phyloP scores from a whole-genome alignment of 2,888 invertebrate species.

The Gymnoscelis rufifasciata region DNA sequence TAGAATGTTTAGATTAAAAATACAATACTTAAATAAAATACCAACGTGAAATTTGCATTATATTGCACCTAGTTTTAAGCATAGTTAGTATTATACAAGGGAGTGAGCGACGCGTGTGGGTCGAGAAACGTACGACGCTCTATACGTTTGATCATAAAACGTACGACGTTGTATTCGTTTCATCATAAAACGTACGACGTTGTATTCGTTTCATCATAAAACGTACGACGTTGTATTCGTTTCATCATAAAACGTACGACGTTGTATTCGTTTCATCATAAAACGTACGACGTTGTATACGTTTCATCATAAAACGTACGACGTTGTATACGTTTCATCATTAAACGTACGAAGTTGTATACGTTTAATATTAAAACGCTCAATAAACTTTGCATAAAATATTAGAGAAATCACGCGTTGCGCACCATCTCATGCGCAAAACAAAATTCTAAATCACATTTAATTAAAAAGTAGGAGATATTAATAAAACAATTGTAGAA shows the following conservation, averaged over 20 bases:
- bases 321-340: background rate
- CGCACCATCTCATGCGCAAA: constrained; percentile 53
- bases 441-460: constrained; percentile 77
- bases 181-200: background rate
- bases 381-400: background rate
- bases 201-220: background rate
- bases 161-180: background rate
- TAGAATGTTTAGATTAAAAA: background rate
- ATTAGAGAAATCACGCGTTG: constrained; percentile 32
- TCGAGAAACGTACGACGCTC: background rate
- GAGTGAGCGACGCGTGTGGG: constrained; percentile 40
- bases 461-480: constrained; percentile 54
- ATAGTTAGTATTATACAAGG: constrained; percentile 45
- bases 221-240: background rate
- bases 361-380: constrained; percentile 1
- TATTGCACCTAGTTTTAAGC: constrained; percentile 69
- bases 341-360: no score
- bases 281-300: background rate
- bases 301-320: background rate
- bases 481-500: constrained; percentile 49
- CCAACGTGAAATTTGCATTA: constrained; percentile 60
- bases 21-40: constrained; percentile 48
- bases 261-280: background rate
- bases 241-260: background rate
- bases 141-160: background rate